A percentile compares a stretch with the other conserved stretches of the same genome.
These are phyloP conservation scores for Drosophila takahashii DNA, from an alignment of 1,140 invertebrate genomes.

Conservation along the genomic window DNA sequence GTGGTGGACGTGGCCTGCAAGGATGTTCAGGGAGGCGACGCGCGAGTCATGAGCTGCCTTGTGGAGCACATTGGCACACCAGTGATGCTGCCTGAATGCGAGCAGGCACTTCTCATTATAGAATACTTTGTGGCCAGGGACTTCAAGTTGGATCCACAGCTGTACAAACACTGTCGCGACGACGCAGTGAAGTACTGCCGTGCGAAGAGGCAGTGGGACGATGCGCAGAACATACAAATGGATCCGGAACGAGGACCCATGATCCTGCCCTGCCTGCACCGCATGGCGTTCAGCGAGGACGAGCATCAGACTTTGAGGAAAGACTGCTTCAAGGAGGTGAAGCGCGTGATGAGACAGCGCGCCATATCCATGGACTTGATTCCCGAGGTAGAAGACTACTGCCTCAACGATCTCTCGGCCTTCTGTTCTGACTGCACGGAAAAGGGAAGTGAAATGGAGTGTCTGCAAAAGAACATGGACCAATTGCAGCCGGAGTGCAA, in stretches of 20 bases:
- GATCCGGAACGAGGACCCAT: slow-evolving; percentile 91
- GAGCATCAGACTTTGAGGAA: slow-evolving; percentile 87
- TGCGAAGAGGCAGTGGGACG: slow-evolving; percentile 92
- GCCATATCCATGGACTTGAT: slow-evolving; percentile 96
- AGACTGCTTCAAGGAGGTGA: slow-evolving; percentile 90
- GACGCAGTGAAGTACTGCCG: slow-evolving; percentile 94
- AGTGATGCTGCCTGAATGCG: slow-evolving; percentile 95
- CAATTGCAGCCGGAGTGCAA: slow-evolving; percentile 84
- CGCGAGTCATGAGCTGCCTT: slow-evolving; percentile 95
- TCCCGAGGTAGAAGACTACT: slow-evolving; percentile 96
- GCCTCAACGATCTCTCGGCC: slow-evolving; percentile 93
- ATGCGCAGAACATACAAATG: slow-evolving; percentile 87
- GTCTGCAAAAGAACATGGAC: slow-evolving; percentile 96
- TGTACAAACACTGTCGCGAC: slow-evolving; percentile 93
- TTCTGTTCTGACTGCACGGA: slow-evolving; percentile 93
- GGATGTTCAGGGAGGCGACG: slow-evolving; percentile 89
- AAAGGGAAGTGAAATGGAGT: slow-evolving; percentile 95
- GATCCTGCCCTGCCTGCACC: slow-evolving; percentile 96
- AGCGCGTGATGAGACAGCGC: slow-evolving; percentile 95
- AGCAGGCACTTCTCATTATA: slow-evolving; percentile 96
- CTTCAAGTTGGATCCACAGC: slow-evolving; percentile 95
- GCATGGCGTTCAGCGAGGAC: slow-evolving; percentile 92
- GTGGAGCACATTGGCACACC: slow-evolving; percentile 95
- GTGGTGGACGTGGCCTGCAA: slow-evolving; percentile 91
- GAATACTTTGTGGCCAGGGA: slow-evolving; percentile 98